These are phyloP conservation scores for Drosophila lowei DNA, from an alignment of 1,140 invertebrate species.

Conservation along the genomic window DNA sequence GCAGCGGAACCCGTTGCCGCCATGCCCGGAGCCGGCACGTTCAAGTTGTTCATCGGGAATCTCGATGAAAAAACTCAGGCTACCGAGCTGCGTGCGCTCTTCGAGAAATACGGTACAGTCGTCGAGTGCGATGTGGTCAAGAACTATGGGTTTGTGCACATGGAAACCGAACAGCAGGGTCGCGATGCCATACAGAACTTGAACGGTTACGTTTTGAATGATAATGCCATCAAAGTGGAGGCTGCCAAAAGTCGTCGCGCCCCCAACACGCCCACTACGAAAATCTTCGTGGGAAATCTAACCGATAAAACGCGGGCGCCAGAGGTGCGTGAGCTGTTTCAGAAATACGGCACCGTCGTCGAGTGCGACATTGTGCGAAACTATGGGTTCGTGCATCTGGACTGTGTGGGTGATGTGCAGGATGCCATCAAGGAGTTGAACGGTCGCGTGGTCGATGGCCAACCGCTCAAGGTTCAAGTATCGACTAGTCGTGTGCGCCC, in stretches of 20 bases:
- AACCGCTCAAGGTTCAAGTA: slow-evolving; percentile 94
- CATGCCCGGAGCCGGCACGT: slow-evolving; percentile 94
- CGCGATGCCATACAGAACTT: slow-evolving; percentile 95
- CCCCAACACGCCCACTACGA: slow-evolving; percentile 92
- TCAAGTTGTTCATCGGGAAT: slow-evolving; percentile 98
- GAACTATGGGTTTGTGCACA: slow-evolving; percentile 99
- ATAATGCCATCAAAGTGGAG: slow-evolving; percentile 95
- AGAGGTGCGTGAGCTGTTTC: slow-evolving; percentile 93
- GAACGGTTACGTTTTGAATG: slow-evolving; percentile 94
- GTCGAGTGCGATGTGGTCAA: slow-evolving; percentile 98
- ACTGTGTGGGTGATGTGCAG: slow-evolving; percentile 91
- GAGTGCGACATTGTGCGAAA: slow-evolving; percentile 96
- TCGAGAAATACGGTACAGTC: slow-evolving; percentile 97
- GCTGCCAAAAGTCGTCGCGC: slow-evolving; percentile 93
- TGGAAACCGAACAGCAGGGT: slow-evolving; percentile 95
- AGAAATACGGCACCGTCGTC: slow-evolving; percentile 94
- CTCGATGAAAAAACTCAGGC: slow-evolving; percentile 94
- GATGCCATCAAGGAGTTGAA: slow-evolving; percentile 94
- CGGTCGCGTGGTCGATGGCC: slow-evolving; percentile 92
- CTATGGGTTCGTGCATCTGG: slow-evolving; percentile 95
- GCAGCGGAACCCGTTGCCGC: slow-evolving; percentile 70
- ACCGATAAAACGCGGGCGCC: slow-evolving; percentile 94
- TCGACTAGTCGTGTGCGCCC: slow-evolving; percentile 95
- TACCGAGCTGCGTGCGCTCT: slow-evolving; percentile 93
- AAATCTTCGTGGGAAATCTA: slow-evolving; percentile 95